Conservation (phyloP, 2,888 invertebrate genomes). For the Eurois occulta region DNA sequence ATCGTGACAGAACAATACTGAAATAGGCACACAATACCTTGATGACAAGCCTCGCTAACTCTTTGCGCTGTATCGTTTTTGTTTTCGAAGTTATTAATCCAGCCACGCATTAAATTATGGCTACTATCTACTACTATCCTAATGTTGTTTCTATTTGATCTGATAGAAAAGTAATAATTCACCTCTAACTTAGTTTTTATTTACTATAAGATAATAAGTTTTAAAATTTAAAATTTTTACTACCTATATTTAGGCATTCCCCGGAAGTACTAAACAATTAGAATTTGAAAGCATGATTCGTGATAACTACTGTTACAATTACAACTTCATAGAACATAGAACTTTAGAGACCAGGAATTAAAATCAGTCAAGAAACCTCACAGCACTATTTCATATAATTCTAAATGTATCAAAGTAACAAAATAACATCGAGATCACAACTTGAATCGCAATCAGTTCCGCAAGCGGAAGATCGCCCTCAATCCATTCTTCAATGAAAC, state of each 20-base stretch:
- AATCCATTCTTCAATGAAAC: slow-evolving; percentile 1
- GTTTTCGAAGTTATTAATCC: slow-evolving; percentile 19
- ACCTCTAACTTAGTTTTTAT: neutral
- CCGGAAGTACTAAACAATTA: neutral
- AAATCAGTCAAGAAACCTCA: neutral
- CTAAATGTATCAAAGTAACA: neutral
- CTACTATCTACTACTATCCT: too few relatives aligned
- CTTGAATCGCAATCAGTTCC: neutral
- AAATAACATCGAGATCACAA: slow-evolving; percentile 1
- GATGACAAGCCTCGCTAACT: neutral
- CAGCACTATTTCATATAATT: neutral
- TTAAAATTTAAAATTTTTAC: too few relatives aligned
- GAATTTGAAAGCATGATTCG: neutral
- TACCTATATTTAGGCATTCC: neutral
- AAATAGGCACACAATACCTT: slow-evolving; percentile 1
- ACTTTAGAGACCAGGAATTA: neutral
- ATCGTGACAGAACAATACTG: neutral
- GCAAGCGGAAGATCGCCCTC: neutral
- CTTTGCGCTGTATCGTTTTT: neutral
- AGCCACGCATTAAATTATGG: too few relatives aligned
- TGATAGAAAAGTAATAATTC: neutral
- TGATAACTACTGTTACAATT: neutral
- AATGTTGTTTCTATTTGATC: slow-evolving; percentile 20
- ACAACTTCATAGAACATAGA: neutral
- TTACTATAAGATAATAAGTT: neutral